Conservation (phyloP, 2,113 vertebrate species). For the Fregetta grallaria region DNA sequence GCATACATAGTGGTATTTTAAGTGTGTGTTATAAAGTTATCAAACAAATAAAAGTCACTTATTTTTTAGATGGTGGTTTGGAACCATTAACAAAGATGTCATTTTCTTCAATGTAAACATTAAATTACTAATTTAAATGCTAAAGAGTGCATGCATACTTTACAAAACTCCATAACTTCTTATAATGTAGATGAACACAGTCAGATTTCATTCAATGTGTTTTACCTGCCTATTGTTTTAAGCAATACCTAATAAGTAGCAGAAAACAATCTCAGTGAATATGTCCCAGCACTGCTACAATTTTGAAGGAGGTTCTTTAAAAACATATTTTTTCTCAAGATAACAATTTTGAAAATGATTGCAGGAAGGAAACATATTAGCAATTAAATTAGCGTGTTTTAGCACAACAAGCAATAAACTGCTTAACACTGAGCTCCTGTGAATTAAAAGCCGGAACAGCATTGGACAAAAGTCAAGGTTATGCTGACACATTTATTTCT, state of each 20-base stretch:
- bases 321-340: conserved; percentile 68
- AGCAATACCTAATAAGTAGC: conserved; percentile 7
- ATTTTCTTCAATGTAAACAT: conserved; percentile 16
- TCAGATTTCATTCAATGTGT: background rate
- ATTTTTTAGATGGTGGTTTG: background rate
- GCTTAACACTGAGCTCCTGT: conserved; percentile 75
- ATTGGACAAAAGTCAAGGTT: conserved; percentile 79
- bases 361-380: conserved; percentile 73
- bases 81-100: conserved; percentile 16
- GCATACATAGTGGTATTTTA: background rate
- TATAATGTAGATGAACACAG: background rate
- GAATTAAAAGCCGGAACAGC: conserved; percentile 78
- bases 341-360: conserved; percentile 68
- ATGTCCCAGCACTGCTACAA: background rate
- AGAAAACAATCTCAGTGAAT: conserved; percentile 49
- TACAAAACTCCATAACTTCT: background rate
- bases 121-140: background rate
- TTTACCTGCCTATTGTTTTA: background rate
- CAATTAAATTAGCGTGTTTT: conserved; percentile 72
- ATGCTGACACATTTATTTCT: conserved; percentile 84
- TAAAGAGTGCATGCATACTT: background rate
- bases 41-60: conserved; percentile 5
- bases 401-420: conserved; percentile 81
- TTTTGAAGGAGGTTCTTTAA: conserved; percentile 58
- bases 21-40: background rate